Conservation (phyloP, 2,797 vertebrate species). For the Lemur catta region DNA sequence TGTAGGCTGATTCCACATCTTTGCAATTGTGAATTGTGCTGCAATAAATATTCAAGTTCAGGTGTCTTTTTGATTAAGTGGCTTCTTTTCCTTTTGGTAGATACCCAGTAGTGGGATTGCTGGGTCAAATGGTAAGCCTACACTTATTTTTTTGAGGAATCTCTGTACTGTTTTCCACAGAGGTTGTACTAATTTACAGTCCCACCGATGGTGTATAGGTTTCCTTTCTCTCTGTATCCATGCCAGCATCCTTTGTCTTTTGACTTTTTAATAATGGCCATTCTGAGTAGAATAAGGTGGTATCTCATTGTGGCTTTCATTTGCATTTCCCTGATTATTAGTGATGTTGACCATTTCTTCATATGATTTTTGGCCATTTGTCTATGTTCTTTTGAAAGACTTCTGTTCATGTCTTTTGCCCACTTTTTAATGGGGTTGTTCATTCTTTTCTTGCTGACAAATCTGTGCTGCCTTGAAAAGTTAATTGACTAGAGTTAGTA, state of each 20-base stretch:
- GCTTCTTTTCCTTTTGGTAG: neutral
- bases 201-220: neutral
- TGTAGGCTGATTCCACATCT: neutral
- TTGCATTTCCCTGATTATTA: neutral
- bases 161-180: neutral
- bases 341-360: neutral
- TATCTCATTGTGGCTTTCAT: neutral
- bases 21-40: neutral
- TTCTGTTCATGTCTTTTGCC: neutral
- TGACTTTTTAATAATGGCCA: neutral
- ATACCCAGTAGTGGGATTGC: neutral
- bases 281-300: neutral
- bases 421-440: neutral
- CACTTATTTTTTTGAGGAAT: neutral
- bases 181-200: neutral
- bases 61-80: neutral
- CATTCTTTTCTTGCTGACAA: neutral
- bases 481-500: neutral
- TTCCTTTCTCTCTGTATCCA: neutral
- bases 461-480: neutral
- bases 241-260: neutral
- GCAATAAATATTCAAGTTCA: neutral
- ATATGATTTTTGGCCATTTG: neutral
- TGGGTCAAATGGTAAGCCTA: neutral
- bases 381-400: neutral